phyloP scores from a whole-genome alignment of 2,888 invertebrate species.

The Protonemura montana region DNA sequence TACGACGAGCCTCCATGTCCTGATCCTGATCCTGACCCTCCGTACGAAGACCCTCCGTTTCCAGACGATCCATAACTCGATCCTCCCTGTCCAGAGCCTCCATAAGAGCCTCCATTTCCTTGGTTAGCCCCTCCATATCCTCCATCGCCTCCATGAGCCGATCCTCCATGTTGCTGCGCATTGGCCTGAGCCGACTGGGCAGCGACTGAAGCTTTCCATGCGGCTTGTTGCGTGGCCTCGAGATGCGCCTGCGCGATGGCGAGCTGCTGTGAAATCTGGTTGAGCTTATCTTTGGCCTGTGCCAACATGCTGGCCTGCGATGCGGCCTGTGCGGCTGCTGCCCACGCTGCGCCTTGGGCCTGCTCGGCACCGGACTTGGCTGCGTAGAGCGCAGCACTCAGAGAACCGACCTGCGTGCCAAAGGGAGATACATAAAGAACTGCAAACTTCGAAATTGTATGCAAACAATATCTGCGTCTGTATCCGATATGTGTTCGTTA shows the following conservation, averaged over 20 bases:
- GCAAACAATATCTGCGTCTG: neutral
- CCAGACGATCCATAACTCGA: neutral
- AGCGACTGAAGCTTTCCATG: constrained; percentile 70
- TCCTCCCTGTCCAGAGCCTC: neutral
- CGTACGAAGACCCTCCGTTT: neutral
- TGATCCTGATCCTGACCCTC: neutral
- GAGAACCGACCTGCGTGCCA: constrained; percentile 60
- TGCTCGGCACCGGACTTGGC: constrained; percentile 80
- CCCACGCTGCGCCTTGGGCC: constrained; percentile 75
- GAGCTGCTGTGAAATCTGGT: constrained; percentile 73
- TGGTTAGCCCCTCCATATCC: neutral
- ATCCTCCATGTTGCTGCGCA: constrained; percentile 58
- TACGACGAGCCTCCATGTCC: neutral
- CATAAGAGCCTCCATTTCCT: neutral
- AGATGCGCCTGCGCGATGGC: constrained; percentile 76
- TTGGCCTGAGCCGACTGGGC: constrained; percentile 79
- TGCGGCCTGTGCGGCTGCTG: constrained; percentile 78
- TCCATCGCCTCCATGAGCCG: neutral
- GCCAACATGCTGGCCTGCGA: constrained; percentile 83
- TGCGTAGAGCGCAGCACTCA: constrained; percentile 75
- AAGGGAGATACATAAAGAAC: neutral
- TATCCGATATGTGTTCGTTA: neutral
- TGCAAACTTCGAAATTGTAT: too few species aligned
- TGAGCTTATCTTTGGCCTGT: constrained; percentile 73
- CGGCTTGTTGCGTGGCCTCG: constrained; percentile 77